Conservation (phyloP, 2,113 vertebrate genomes). For the Trogon surrucura region DNA sequence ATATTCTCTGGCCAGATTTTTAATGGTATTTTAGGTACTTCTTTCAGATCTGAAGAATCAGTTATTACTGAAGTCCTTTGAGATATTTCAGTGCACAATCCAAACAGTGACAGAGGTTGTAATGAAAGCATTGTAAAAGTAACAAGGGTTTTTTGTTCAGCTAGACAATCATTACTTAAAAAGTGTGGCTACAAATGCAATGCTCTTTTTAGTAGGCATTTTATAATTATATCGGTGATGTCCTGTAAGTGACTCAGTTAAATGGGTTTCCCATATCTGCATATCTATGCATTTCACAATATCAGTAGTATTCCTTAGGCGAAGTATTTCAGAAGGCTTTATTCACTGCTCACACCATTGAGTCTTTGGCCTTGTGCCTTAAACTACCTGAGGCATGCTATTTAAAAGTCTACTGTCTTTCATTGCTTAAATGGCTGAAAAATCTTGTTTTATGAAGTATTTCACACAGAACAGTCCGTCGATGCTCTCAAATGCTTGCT, state of each 20-base stretch:
- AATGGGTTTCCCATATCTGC: neutral
- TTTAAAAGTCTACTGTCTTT: neutral
- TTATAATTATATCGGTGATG: neutral
- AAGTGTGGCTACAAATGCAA: neutral
- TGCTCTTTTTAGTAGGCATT: neutral
- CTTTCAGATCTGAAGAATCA: neutral
- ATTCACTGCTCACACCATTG: neutral
- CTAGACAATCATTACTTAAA: neutral
- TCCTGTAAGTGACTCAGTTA: neutral
- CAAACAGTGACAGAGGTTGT: neutral
- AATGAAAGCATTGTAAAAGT: neutral
- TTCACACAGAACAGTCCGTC: neutral
- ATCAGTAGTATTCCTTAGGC: neutral
- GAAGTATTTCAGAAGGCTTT: neutral
- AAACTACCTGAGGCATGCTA: neutral
- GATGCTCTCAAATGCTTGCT: conserved; percentile 43
- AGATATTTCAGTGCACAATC: neutral
- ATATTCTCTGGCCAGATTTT: neutral
- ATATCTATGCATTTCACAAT: neutral
- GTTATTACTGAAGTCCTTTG: neutral
- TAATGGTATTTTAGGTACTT: neutral
- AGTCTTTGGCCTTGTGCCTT: neutral
- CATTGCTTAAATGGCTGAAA: neutral
- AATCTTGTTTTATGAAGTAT: neutral
- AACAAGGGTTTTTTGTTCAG: neutral